Conservation (phyloP, 2,113 vertebrate species). For the Glaucomys volans region DNA sequence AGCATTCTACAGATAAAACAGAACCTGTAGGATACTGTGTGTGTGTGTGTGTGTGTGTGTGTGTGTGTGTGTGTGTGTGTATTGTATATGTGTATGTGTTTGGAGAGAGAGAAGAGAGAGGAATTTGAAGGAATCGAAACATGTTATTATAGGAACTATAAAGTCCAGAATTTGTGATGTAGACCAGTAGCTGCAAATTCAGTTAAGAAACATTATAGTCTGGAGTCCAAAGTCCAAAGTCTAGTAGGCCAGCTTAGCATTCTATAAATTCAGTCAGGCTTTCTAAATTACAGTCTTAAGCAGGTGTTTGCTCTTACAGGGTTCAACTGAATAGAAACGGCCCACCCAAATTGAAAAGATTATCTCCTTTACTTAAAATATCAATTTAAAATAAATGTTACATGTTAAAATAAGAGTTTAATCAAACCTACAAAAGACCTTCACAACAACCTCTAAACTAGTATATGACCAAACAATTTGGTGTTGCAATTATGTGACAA, state of each 20-base stretch:
- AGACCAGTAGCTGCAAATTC: neutral
- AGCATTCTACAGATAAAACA: neutral
- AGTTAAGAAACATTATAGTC: neutral
- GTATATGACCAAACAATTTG: neutral
- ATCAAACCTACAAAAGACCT: neutral
- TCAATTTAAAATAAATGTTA: neutral
- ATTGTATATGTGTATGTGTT: no score
- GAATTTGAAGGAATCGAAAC: neutral
- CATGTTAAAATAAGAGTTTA: neutral
- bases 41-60: neutral
- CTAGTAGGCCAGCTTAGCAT: neutral
- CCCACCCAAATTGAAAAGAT: neutral
- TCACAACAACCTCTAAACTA: neutral
- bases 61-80: neutral
- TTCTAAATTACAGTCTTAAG: neutral
- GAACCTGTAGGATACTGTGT: neutral
- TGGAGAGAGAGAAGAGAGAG: neutral
- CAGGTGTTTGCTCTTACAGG: neutral
- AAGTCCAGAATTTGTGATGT: neutral
- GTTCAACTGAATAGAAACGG: neutral
- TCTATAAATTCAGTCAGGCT: neutral
- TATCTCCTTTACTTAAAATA: neutral
- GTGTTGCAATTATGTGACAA: neutral
- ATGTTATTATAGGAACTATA: neutral
- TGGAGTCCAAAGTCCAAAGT: neutral